Evolutionary conservation across 1,140 invertebrate genomes (phyloP).

Genomic region (Phocides pigmalion): DNA sequence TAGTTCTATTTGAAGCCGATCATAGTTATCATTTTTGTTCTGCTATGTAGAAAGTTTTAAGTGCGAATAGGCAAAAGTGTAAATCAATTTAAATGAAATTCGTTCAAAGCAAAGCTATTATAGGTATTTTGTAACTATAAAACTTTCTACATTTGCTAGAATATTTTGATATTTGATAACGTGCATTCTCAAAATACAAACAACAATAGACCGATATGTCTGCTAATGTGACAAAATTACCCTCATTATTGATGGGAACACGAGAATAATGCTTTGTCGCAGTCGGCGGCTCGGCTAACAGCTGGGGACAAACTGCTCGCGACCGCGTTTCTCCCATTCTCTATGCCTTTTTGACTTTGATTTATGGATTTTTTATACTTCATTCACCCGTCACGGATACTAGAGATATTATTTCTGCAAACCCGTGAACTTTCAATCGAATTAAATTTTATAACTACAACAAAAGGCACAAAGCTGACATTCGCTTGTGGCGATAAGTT

Average conservation of each 20-base stretch:
- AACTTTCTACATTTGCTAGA: not conserved
- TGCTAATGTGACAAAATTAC: conserved; percentile 82
- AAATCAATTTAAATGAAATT: no score
- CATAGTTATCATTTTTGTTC: no score
- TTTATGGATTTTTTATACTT: conserved; percentile 84
- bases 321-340: conserved; percentile 77
- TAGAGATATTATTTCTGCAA: conserved; percentile 63
- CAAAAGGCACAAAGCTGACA: conserved; percentile 35
- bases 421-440: conserved; percentile 18
- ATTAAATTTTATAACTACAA: conserved; percentile 24
- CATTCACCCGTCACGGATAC: conserved; percentile 78
- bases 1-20: no score
- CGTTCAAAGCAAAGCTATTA: not conserved
- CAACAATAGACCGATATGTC: conserved; percentile 74
- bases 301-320: conserved; percentile 76
- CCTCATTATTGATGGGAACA: conserved; percentile 80
- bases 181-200: conserved; percentile 44
- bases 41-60: no score
- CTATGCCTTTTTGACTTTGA: conserved; percentile 86
- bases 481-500: conserved; percentile 21
- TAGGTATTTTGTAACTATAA: no score
- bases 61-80: no score
- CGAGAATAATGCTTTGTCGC: conserved; percentile 61
- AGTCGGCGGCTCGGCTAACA: conserved; percentile 53
- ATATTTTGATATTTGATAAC: conserved; percentile 23